phyloP scores from a whole-genome alignment of 2,113 vertebrate genomes.

The Gulo gulo region DNA sequence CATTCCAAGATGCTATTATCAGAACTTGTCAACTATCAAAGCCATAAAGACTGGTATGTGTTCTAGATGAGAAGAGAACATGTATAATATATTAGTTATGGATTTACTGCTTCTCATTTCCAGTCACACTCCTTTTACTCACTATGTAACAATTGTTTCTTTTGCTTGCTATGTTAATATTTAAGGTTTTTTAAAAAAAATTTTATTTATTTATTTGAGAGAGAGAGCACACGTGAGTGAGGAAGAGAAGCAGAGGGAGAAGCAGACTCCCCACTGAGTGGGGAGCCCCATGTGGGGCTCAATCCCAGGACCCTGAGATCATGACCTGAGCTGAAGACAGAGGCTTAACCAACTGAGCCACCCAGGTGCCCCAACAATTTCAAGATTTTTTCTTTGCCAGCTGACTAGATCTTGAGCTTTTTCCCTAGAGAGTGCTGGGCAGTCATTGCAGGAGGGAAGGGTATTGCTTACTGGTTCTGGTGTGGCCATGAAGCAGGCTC shows the following conservation, averaged over 20 bases:
- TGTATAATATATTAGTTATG: neutral
- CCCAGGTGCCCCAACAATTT: neutral
- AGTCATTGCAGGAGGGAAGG: no score
- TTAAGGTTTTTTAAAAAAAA: neutral
- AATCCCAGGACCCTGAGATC: no score
- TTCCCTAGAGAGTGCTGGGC: rapidly evolving
- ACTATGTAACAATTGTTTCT: neutral
- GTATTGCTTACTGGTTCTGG: neutral
- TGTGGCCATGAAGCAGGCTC: rapidly evolving
- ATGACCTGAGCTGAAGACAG: no score
- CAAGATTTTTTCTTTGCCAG: neutral
- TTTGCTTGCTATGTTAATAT: neutral
- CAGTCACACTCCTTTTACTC: rapidly evolving
- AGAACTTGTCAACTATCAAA: neutral
- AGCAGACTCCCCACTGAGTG: no score
- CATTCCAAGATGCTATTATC: neutral
- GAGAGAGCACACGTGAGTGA: no score
- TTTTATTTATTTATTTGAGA: no score
- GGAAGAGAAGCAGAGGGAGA: no score
- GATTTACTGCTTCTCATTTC: neutral
- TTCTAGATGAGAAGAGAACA: neutral
- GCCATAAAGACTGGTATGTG: neutral
- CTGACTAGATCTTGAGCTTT: neutral
- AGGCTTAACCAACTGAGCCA: no score
- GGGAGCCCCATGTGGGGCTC: no score